Evolutionary conservation across 1,140 invertebrate species (phyloP).

Genomic region (Platorchestia sp.): DNA sequence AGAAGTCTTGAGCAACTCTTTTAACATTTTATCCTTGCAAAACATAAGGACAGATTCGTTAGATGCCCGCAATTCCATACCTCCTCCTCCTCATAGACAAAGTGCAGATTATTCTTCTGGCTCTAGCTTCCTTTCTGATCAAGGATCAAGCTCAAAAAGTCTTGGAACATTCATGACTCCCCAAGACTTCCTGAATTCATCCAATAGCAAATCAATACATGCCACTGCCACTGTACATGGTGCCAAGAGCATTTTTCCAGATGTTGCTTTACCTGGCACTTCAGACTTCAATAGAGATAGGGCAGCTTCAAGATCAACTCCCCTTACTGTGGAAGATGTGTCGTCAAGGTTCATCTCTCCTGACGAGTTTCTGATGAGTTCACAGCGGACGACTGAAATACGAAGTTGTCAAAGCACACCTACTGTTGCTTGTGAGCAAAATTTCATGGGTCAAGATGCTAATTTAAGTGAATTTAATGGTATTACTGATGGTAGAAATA

Average conservation of each 20-base stretch:
- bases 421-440: neutral
- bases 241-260: neutral
- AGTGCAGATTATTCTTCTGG: neutral
- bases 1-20: slow-evolving; percentile 26
- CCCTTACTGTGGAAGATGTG: neutral
- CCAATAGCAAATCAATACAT: neutral
- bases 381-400: neutral
- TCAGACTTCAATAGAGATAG: neutral
- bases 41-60: neutral
- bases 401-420: neutral
- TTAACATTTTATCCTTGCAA: slow-evolving; percentile 35
- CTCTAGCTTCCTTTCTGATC: neutral
- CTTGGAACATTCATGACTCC: slow-evolving; percentile 1
- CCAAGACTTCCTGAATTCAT: slow-evolving; percentile 21
- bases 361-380: slow-evolving; percentile 6
- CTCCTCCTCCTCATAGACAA: neutral
- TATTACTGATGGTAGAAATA: neutral
- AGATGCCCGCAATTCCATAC: slow-evolving; percentile 5
- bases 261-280: neutral
- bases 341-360: neutral
- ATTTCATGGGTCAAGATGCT: neutral
- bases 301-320: neutral
- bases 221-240: neutral
- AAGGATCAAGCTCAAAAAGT: neutral
- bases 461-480: neutral